Base-by-base conservation (phyloP, 2,888 invertebrate species). In the Caenorhabditis sp. region DNA sequence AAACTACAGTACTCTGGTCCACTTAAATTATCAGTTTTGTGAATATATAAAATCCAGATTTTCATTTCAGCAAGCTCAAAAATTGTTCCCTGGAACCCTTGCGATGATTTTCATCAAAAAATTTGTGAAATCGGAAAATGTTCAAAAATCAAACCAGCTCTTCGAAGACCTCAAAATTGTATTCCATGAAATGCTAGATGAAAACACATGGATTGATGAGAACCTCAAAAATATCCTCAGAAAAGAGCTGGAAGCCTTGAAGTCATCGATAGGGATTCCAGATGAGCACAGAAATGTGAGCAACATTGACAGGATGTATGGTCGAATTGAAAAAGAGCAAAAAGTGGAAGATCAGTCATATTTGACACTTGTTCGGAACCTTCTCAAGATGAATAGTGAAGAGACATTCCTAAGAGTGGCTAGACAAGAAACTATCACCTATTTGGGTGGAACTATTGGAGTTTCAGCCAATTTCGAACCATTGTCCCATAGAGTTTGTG, bases 361-460 rank as follows among this genome's bases (percentile, higher is more conserved):
- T n/a, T 52, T 61, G 50, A 26, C 31, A 27, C 27, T 50, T 20
- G 20, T 43, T 61, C 23, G 20, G 14, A 38, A 57, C 5, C 8
- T 26, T 1, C n/a, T 25, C 2, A 26, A n/a, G 27, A 27, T n/a
- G n/a, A 26, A 23, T 57, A n/a, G 57, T 26, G 27, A 57, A 7
- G 25, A 27, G 27, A 26, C n/a, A 27, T 57, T 57, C 26, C 23
- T 27, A 17, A 10, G 27, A 20, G 60, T 60, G 14, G 60, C 60
- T 56, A 54, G 27, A 49, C 43, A 17, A 54, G 17, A 10, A n/a
- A 20, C 38, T 26, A 17, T 23, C n/a, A 27, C 25, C 21, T 54
- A 23, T 20, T 5, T 56, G 59, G 20, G 61, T 36, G 2, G 36
- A 25, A 2, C 36, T 1, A 21, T 49, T 21, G 12, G 14, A 25